phyloP scores from a whole-genome alignment of 37 sponge, comb jelly and placozoan genomes.

The Agelas oroides region DNA sequence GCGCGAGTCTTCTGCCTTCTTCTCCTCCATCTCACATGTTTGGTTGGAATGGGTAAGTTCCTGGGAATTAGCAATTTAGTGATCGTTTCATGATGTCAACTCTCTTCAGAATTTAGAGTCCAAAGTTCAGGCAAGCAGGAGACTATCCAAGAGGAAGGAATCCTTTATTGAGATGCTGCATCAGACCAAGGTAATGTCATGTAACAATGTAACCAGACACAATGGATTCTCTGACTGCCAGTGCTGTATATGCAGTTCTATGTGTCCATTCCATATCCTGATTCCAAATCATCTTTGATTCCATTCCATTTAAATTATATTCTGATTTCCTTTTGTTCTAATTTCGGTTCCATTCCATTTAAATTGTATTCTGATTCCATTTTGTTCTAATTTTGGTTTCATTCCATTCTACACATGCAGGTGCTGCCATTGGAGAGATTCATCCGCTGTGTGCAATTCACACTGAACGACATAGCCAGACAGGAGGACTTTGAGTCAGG shows the following conservation, averaged over 20 bases:
- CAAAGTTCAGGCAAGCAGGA: constrained; percentile 2
- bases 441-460: constrained; percentile 22
- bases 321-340: too few relatives aligned
- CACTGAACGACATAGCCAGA: constrained; percentile 20
- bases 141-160: constrained; percentile 20
- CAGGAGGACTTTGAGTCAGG: constrained; percentile 30
- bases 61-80: background rate
- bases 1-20: constrained; percentile 34
- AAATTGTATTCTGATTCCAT: background rate
- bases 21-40: constrained; percentile 60
- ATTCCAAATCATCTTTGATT: too few relatives aligned
- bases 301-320: background rate
- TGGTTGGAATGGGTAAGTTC: constrained; percentile 73
- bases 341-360: background rate
- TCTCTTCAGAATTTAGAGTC: constrained; percentile 18
- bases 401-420: background rate
- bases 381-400: background rate
- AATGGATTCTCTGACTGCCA: too few relatives aligned
- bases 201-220: too few relatives aligned
- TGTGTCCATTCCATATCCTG: background rate
- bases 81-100: background rate
- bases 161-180: constrained; percentile 62
- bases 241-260: too few relatives aligned
- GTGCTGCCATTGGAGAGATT: constrained; percentile 44
- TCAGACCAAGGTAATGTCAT: constrained; percentile 34